Base-by-base conservation (phyloP, 64 coral and sea anemone genomes). In the Astreopora myriophthalma region DNA sequence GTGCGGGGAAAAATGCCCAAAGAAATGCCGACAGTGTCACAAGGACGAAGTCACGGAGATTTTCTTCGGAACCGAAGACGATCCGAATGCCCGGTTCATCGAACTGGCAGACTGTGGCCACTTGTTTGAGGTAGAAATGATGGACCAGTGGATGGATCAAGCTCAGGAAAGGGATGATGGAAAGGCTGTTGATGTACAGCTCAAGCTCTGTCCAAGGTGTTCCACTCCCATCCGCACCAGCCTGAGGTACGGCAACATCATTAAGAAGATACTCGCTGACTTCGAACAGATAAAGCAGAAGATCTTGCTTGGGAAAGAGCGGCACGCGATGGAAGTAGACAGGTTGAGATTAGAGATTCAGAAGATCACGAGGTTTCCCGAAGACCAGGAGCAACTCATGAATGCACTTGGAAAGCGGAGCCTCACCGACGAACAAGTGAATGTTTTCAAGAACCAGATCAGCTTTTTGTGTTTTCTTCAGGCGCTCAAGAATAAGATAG, bases 111-210 rank as follows among this genome's bases (percentile, higher is more conserved):
- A 93, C 22, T 97, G 95, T 63, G 87, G 86, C 36, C 95, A 97
- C 9, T 36, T 97, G 3, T 66, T 97, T 51, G 95, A 94, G 67
- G 87, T 93, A 11, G 75, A 81, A 23, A 62, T 19, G 20, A 86
- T 97, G 30, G 95, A 97, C 49, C 48, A 86, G 12, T 91, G 74
- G 81, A 97, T 97, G 95, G 91, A 93, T 28, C 75, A 92, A 65
- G 92, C 51, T 5, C 57, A 84, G 75, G 48, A 25, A 69, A 39
- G 42, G 1, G 22, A 51, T 16, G 67, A 89, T 85, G 76, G 78
- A 4, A 69, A 84, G 24, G 64, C 31, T 8, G 39, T 85, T 36
- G 79, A 16, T 83, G 78, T 94, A 22, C 95, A 94, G 32, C 95
- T 97, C 25, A 90, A 93, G 80, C 32, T 65, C 6, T 97, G 95